Base-by-base conservation (phyloP, 2,888 invertebrate genomes). In the Epinotia bilunana region DNA sequence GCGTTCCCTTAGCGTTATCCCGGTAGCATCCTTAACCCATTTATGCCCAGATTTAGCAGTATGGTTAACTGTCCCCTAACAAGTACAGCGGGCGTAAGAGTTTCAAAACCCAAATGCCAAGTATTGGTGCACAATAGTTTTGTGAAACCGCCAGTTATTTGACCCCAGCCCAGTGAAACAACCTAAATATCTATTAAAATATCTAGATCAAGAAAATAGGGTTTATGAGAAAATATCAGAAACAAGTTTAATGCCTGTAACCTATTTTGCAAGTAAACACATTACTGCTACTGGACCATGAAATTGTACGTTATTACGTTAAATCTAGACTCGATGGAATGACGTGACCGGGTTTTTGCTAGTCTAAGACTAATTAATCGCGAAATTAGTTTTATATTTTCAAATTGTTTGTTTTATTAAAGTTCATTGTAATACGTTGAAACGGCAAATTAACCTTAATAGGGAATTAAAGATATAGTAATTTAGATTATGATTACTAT, bases 341-440 rank as follows among this genome's bases (percentile, higher is more conserved):
- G 67, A 62, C 75, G 67, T 75, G 61, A 72, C 72, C 75, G 57
- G 18, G 75, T 75, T 75, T 64, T 39, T 28, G 18, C 28, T 1
- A 43, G 43, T 61, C 46, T 53, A 61, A 33, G 33, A 74, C 28
- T 61, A 39, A 71, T 71, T 60, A 39, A 71, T 71, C 63, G 23
- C 39, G 61, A 18, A 18, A 67, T 71, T 71, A 61, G 23, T 58
- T 60, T 43, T 43, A n/a, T n/a, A n/a, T 65, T n/a, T 43, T 23
- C 12, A 39, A 53, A 33, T 33, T 7, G 33, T 28, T 9, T 23
- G 11, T 18, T 39, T 18, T 39, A 13, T 46, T 12, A 13, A 13
- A 46, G 13, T 12, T 12, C 12, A 6, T 13, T 46, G 2, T 13
- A 12, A 46, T 46, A 46, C 46, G 12, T 46, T 46, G 43, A 9